Base-by-base conservation (phyloP, 30 jellyfish, hydroid and myxozoan species). In the Sanderia malayensis region DNA sequence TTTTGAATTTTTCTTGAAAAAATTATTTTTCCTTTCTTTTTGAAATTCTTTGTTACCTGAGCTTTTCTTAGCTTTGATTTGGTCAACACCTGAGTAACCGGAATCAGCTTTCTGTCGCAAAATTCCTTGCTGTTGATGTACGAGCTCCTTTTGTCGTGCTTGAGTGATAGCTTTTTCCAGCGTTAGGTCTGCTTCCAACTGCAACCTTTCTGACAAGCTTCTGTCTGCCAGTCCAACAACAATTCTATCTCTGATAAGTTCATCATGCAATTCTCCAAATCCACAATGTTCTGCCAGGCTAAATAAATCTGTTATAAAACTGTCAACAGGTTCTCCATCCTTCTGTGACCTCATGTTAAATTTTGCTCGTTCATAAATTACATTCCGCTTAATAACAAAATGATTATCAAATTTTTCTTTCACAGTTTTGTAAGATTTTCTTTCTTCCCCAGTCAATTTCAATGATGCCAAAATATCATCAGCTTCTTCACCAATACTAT, bases 221-320 rank as follows among this genome's bases (percentile, higher is more conserved):
- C 37, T 61, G 74, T 75, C 87, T 44, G n/a, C 34, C 33, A 75
- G 17, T 62, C 87, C 80, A 53, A 75, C 87, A 20, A 75, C 79
- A 18, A 61, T 45, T 46, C 71, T 59, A 52, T 61, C 87, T 45
- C 76, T 22, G 26, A 74, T 61, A 25, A 74, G 3, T 58, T 74
- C 86, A 37, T 74, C 86, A 41, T 58, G 86, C 4, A 74, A 66
- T 6, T 24, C 44, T 1, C 58, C 31, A 46, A 32, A 60, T 31
- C 61, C 32, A 44, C 87, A 76, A 62, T 27, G 47, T 61, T 60
- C 59, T 25, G 86, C 86, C 21, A 74, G 44, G 22, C 30, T 31
- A 53, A n/a, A 71, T 23, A 71, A 30, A n/a, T 47, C 58, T 28
- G 84, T 71, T 46, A 71, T 74, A 32, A 74, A 74, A 27, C 17